Evolutionary conservation across 1,140 invertebrate genomes (phyloP).

Genomic region (Ostrea denselamellosa): DNA sequence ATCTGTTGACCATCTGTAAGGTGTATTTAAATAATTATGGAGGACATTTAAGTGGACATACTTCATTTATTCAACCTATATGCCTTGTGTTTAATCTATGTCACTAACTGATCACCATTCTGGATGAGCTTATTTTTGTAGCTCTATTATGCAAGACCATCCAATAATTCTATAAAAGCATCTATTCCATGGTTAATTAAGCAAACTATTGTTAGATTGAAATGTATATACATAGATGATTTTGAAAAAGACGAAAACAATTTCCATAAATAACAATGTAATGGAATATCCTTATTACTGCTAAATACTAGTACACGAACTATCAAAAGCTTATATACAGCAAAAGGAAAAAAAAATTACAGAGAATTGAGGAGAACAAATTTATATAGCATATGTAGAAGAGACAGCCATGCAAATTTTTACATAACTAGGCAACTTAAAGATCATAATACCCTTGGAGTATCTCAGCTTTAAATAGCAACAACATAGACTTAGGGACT

Average conservation of each 20-base stretch:
- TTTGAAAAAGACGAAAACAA: not conserved
- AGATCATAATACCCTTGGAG: not conserved
- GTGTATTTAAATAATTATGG: not conserved
- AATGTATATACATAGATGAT: not conserved
- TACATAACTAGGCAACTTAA: not conserved
- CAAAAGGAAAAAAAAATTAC: too few species aligned
- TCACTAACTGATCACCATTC: not conserved
- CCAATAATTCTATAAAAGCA: not conserved
- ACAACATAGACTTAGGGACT: not conserved
- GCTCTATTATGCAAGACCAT: not conserved
- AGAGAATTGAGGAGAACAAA: not conserved
- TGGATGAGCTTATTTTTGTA: not conserved
- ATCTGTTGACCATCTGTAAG: conserved; percentile 90
- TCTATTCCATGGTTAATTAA: not conserved
- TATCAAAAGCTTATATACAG: too few species aligned
- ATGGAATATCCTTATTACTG: too few species aligned
- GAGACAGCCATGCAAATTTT: not conserved
- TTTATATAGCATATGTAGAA: not conserved
- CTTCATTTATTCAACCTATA: not conserved
- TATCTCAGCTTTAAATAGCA: not conserved
- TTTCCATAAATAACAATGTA: too few species aligned
- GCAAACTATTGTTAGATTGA: not conserved
- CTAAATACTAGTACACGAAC: too few species aligned
- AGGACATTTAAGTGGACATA: not conserved
- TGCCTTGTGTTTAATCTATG: not conserved